Base-by-base conservation (phyloP, 2,888 invertebrate genomes). In the Tenthredo mesomela region DNA sequence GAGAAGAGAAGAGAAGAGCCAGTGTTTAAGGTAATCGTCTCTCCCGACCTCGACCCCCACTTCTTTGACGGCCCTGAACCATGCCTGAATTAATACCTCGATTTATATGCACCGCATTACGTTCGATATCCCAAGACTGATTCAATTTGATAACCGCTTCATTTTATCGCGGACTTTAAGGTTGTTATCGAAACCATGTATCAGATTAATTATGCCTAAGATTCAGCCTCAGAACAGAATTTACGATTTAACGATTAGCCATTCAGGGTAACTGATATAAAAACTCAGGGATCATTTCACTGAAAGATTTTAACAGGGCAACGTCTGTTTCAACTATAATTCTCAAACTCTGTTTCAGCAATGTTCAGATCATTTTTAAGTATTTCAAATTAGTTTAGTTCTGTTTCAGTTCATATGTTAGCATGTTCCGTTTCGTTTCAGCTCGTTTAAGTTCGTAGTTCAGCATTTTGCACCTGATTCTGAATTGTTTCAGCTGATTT, bases 61-160 rank as follows among this genome's bases (percentile, higher is more conserved):
- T 29, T 80, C 7, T 21, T 37, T 33, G 15, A 29, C 40, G 61
- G 40, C 21, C 61, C 61, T 80, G 58, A 77, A 77, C 54, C 29
- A 50, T 25, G 37, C 40, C 58, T 40, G 58, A 47, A 78, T 78
- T 84, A 84, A 84, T 84, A 61, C 21, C 40, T 54, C 84, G 78
- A 84, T 84, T 78, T 84, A 78, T 78, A 84, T 78, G 84, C 78
- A 77, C 73, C 61, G 71, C 84, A 70, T 73, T 71, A 43, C 77
- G 29, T 78, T 61, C 78, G 78, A 78, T 78, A 65, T 77, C 40
- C 50, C 77, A 77, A 84, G 78, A 77, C 78, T 78, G 84, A 84
- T 78, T 84, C 84, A 84, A 78, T 84, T 78, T 43, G 77, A 84
- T 84, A 78, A 84, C 78, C 43, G 37, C 84, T 84, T 84, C 77